phyloP scores from a whole-genome alignment of 2,113 vertebrate species.

The Dissostichus mawsoni region DNA sequence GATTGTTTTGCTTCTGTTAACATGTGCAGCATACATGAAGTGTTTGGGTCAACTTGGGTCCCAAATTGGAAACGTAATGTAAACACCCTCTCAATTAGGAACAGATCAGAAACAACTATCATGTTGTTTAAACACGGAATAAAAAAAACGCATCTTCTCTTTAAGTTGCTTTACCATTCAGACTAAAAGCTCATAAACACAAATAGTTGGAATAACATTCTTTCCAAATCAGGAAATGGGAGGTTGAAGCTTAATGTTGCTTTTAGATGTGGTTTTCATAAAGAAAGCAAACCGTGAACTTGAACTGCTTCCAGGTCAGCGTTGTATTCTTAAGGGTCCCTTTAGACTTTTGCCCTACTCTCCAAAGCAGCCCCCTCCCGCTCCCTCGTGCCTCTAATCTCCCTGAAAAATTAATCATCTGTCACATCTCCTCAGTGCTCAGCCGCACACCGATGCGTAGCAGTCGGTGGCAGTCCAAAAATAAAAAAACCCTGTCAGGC shows the following conservation, averaged over 20 bases:
- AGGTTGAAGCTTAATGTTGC: background rate
- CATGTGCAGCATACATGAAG: too few relatives aligned
- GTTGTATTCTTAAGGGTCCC: conserved; percentile 53
- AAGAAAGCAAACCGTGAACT: conserved; percentile 10
- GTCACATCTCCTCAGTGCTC: conserved; percentile 76
- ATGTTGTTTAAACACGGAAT: too few relatives aligned
- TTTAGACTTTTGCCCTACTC: conserved; percentile 43
- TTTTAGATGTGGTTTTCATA: background rate
- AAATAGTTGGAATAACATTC: too few relatives aligned
- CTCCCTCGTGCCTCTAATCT: conserved; percentile 62
- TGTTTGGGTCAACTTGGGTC: too few relatives aligned
- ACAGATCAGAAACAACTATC: too few relatives aligned
- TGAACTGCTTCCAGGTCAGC: conserved; percentile 21
- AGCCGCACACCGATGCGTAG: conserved; percentile 63
- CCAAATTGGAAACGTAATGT: too few relatives aligned
- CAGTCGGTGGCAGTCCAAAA: conserved; percentile 10
- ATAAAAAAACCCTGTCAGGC: conserved; percentile 30
- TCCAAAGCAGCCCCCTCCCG: conserved; percentile 22
- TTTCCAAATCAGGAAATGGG: too few relatives aligned
- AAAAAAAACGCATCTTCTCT: too few relatives aligned
- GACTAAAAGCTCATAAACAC: too few relatives aligned
- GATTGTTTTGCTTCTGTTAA: too few relatives aligned
- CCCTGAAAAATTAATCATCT: conserved; percentile 83
- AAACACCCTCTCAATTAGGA: too few relatives aligned
- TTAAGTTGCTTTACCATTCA: too few relatives aligned